These are phyloP conservation scores for Rutpela maculata DNA, from an alignment of 2,888 invertebrate genomes.

Conservation along the genomic window DNA sequence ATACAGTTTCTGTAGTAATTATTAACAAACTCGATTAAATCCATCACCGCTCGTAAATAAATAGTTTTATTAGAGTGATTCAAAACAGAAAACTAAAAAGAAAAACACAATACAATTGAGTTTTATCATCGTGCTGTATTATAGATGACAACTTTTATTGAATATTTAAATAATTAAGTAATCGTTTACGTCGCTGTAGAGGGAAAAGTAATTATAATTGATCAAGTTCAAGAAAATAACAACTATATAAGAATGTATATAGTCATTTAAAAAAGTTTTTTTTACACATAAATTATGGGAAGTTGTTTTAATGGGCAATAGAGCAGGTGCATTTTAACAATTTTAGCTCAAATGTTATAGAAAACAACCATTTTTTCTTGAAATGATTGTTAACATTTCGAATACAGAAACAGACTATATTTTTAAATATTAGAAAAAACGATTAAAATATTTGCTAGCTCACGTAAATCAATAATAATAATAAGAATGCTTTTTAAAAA, in stretches of 20 bases:
- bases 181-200: conserved; percentile 37
- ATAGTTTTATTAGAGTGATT: conserved; percentile 17
- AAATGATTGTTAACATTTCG: too few relatives aligned
- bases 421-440: too few relatives aligned
- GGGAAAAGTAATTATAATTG: conserved; percentile 34
- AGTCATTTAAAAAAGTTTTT: conserved; percentile 17
- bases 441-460: too few relatives aligned
- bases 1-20: conserved; percentile 47
- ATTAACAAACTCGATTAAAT: conserved; percentile 50
- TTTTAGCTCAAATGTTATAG: neutral
- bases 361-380: neutral
- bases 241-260: conserved; percentile 13
- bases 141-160: conserved; percentile 42
- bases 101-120: conserved; percentile 24
- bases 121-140: conserved; percentile 30
- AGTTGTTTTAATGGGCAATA: conserved; percentile 2
- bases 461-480: too few relatives aligned
- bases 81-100: conserved; percentile 24
- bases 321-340: neutral
- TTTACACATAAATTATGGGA: conserved; percentile 23
- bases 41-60: conserved; percentile 38
- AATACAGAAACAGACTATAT: too few relatives aligned
- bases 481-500: too few relatives aligned
- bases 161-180: conserved; percentile 43
- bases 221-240: conserved; percentile 39